These are phyloP conservation scores for Eurosta solidaginis DNA, from an alignment of 1,140 invertebrate genomes.

Conservation along the genomic window DNA sequence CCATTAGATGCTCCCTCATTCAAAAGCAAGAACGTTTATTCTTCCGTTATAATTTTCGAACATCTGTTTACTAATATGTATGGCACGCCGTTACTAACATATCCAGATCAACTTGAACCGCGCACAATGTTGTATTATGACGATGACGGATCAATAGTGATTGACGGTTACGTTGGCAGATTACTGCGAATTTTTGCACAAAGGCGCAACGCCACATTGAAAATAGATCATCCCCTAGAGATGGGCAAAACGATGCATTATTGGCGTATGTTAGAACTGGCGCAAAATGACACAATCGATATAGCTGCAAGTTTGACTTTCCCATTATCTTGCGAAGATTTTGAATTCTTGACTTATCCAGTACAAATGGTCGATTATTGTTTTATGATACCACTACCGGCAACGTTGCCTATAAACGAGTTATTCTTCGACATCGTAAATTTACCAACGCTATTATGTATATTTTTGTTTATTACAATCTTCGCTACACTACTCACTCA, in stretches of 20 bases:
- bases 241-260: not conserved
- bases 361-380: conserved; percentile 15
- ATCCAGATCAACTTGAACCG: conserved; percentile 36
- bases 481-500: conserved; percentile 11
- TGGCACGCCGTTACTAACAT: conserved; percentile 32
- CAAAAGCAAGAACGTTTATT: not conserved
- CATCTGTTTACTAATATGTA: conserved; percentile 45
- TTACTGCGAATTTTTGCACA: conserved; percentile 37
- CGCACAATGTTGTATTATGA: conserved; percentile 38
- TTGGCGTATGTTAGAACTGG: not conserved
- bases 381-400: conserved; percentile 29
- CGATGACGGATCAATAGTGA: not conserved
- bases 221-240: not conserved
- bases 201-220: conserved; percentile 42
- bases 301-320: conserved; percentile 33
- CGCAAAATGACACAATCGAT: conserved; percentile 35
- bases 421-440: not conserved
- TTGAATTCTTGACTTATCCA: not conserved
- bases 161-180: conserved; percentile 41
- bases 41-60: conserved; percentile 33
- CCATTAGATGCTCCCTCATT: not conserved
- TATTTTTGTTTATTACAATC: not conserved
- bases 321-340: not conserved
- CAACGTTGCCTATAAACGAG: not conserved
- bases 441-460: not conserved